Conservation (phyloP, 2,888 invertebrate species). For the Tanaodytes sp. region DNA sequence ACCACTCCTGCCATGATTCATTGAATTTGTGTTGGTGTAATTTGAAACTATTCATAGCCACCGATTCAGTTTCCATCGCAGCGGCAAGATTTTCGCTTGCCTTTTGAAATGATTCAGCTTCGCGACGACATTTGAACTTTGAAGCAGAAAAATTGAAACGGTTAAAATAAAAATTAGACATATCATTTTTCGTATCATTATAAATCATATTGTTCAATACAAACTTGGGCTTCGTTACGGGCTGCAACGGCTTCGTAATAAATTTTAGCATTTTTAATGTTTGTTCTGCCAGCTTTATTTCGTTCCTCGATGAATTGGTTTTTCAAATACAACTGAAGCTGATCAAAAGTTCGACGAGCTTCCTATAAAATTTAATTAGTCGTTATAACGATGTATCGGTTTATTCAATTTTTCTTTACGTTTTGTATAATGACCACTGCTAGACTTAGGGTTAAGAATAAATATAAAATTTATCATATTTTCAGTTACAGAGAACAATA, state of each 20-base stretch:
- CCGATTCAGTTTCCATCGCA: conserved; percentile 38
- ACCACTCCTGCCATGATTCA: conserved; percentile 41
- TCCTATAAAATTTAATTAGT: conserved; percentile 23
- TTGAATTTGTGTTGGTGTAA: conserved; percentile 35
- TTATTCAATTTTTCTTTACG: too few species aligned
- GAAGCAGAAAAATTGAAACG: neutral
- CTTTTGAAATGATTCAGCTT: conserved; percentile 34
- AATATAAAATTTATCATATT: too few species aligned
- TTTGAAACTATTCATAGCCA: conserved; percentile 40
- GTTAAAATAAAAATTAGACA: too few species aligned
- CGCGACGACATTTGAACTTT: conserved; percentile 35
- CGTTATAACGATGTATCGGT: too few species aligned
- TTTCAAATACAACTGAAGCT: conserved; percentile 38
- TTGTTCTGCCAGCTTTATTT: conserved; percentile 74
- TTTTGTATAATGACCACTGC: too few species aligned
- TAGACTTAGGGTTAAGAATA: too few species aligned
- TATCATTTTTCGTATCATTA: too few species aligned
- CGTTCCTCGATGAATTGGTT: conserved; percentile 36
- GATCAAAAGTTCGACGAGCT: conserved; percentile 30
- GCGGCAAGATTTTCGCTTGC: conserved; percentile 42
- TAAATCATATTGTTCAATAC: too few species aligned
- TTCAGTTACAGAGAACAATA: too few species aligned
- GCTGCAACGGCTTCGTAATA: conserved; percentile 90
- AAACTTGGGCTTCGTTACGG: conserved; percentile 77
- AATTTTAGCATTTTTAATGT: conserved; percentile 90